These are phyloP conservation scores for Venustoraphidia nigricollis DNA, from an alignment of 2,888 invertebrate genomes.

Conservation along the genomic window DNA sequence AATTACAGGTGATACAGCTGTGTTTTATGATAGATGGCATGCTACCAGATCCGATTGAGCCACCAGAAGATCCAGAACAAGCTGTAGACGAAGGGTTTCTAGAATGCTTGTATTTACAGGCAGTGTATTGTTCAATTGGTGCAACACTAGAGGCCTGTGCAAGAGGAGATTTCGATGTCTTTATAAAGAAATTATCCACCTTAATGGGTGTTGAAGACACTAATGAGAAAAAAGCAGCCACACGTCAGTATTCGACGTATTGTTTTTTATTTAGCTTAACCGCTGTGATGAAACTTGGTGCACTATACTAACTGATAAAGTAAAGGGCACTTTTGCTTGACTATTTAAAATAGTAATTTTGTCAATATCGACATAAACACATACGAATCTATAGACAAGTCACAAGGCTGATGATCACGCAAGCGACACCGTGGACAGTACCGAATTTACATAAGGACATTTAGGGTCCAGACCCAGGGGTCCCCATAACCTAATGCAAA, in stretches of 20 bases:
- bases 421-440: no score
- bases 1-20: constrained; percentile 55
- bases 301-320: no score
- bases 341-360: no score
- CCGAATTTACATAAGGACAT: no score
- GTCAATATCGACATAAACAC: no score
- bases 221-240: constrained; percentile 43
- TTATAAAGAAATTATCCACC: constrained; percentile 57
- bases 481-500: no score
- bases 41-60: constrained; percentile 29
- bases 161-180: constrained; percentile 59
- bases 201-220: constrained; percentile 54
- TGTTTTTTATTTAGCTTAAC: not conserved
- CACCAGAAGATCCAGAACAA: constrained; percentile 31
- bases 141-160: constrained; percentile 57
- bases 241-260: constrained; percentile 25
- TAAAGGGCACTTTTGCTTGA: no score
- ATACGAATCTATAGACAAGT: no score
- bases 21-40: constrained; percentile 67
- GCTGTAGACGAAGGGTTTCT: constrained; percentile 40
- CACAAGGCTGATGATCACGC: no score
- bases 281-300: no score
- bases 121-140: constrained; percentile 74
- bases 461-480: no score
- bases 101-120: constrained; percentile 57